These are phyloP conservation scores for Antrozous pallidus DNA, from an alignment of 2,797 vertebrate genomes.

Conservation along the genomic window DNA sequence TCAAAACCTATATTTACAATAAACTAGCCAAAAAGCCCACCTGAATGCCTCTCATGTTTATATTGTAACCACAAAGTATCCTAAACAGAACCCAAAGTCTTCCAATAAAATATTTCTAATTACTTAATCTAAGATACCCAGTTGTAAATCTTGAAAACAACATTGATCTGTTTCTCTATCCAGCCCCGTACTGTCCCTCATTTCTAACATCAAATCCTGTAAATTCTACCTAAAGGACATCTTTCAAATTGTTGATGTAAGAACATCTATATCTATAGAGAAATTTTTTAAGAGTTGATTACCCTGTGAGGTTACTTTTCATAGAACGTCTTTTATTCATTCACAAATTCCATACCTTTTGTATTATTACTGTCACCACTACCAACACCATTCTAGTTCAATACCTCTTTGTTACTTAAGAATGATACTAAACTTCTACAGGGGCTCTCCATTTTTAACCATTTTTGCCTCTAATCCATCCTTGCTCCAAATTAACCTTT, in stretches of 20 bases:
- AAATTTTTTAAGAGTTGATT: not conserved
- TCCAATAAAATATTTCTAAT: not conserved
- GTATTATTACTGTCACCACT: not conserved
- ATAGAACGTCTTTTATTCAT: not conserved
- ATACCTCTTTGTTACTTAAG: not conserved
- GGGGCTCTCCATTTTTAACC: not conserved
- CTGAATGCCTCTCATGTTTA: not conserved
- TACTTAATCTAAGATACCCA: not conserved
- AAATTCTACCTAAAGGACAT: not conserved
- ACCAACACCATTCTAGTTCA: not conserved
- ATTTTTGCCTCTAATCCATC: conserved; percentile 30
- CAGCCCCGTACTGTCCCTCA: not conserved
- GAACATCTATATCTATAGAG: not conserved
- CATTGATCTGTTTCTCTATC: not conserved
- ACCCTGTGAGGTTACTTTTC: not conserved
- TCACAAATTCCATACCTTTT: not conserved
- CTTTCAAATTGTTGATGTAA: not conserved
- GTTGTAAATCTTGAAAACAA: not conserved
- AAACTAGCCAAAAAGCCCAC: not conserved
- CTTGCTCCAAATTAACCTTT: conserved; percentile 59
- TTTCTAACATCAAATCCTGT: not conserved
- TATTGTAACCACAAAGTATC: not conserved
- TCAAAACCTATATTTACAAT: not conserved
- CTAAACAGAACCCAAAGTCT: not conserved
- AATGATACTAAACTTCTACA: not conserved